These are phyloP conservation scores for Eustalomyia histrio DNA, from an alignment of 2,888 invertebrate species.

Conservation along the genomic window DNA sequence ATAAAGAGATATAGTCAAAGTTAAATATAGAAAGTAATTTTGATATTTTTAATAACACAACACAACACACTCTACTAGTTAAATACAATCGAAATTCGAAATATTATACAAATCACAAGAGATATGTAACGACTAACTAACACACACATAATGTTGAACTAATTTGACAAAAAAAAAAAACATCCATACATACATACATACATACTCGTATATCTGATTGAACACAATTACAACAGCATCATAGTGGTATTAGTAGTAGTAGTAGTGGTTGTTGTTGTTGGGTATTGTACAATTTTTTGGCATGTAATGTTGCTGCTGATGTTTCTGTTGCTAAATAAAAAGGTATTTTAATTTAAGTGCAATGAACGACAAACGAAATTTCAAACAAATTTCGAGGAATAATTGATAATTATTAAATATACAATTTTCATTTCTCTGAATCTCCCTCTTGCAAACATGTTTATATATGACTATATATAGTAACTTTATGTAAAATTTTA, in stretches of 20 bases:
- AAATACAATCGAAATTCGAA: background rate
- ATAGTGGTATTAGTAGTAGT: slow-evolving; percentile 17
- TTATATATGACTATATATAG: no score
- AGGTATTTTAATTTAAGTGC: slow-evolving; percentile 59
- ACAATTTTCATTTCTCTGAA: no score
- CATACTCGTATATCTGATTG: slow-evolving; percentile 61
- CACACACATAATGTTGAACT: slow-evolving; percentile 53
- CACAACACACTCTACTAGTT: background rate
- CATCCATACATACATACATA: no score
- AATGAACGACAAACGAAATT: slow-evolving; percentile 46
- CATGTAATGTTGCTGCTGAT: slow-evolving; percentile 25
- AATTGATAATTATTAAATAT: no score
- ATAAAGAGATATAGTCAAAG: background rate
- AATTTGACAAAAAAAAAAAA: slow-evolving; percentile 63
- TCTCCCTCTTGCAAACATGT: no score
- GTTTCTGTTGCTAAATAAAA: slow-evolving; percentile 35
- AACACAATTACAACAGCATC: slow-evolving; percentile 39
- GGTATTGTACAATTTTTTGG: slow-evolving; percentile 4
- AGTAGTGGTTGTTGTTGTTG: slow-evolving; percentile 6
- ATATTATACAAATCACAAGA: slow-evolving; percentile 42
- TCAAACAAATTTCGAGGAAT: background rate
- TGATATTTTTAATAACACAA: slow-evolving; percentile 29
- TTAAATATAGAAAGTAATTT: slow-evolving; percentile 18
- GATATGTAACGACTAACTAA: slow-evolving; percentile 40
- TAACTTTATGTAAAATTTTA: no score